These are phyloP conservation scores for Aphelenchoides fujianensis DNA, from an alignment of 1,140 invertebrate species.

Conservation along the genomic window DNA sequence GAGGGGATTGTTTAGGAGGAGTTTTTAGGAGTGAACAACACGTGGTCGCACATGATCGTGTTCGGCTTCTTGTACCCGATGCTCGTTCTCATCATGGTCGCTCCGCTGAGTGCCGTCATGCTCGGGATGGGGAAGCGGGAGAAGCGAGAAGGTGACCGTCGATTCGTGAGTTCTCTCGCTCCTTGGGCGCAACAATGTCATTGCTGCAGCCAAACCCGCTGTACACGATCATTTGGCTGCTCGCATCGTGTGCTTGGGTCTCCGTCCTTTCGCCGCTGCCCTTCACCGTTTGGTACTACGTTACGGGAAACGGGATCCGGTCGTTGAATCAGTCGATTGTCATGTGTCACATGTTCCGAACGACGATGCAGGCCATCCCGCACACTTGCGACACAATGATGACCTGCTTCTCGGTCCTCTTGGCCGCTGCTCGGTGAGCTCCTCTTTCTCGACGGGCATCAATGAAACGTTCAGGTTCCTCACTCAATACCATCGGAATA, in stretches of 20 bases:
- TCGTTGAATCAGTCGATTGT: slow-evolving; percentile 52
- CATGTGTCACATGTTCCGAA: slow-evolving; percentile 60
- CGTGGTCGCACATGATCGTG: slow-evolving; percentile 49
- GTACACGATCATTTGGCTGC: slow-evolving; percentile 61
- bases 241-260: slow-evolving; percentile 59
- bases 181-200: not conserved
- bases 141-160: slow-evolving; percentile 56
- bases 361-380: slow-evolving; percentile 56
- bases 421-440: slow-evolving; percentile 58
- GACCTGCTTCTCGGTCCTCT: slow-evolving; percentile 57
- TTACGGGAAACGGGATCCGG: slow-evolving; percentile 42
- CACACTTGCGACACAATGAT: slow-evolving; percentile 60
- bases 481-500: slow-evolving; percentile 60
- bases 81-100: slow-evolving; percentile 55
- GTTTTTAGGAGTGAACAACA: slow-evolving; percentile 49
- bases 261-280: slow-evolving; percentile 55
- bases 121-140: slow-evolving; percentile 61
- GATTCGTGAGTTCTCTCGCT: slow-evolving; percentile 57
- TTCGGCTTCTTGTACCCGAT: slow-evolving; percentile 61
- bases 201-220: slow-evolving; percentile 57
- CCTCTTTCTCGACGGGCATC: no score
- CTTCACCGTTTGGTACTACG: slow-evolving; percentile 60
- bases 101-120: slow-evolving; percentile 57
- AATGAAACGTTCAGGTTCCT: slow-evolving; percentile 54
- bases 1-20: no score